Percentiles rank a stretch among this genome's conserved stretches.
Evolutionary conservation across 2,888 invertebrate genomes (phyloP).

Genomic region (Celastrina argiolus): DNA sequence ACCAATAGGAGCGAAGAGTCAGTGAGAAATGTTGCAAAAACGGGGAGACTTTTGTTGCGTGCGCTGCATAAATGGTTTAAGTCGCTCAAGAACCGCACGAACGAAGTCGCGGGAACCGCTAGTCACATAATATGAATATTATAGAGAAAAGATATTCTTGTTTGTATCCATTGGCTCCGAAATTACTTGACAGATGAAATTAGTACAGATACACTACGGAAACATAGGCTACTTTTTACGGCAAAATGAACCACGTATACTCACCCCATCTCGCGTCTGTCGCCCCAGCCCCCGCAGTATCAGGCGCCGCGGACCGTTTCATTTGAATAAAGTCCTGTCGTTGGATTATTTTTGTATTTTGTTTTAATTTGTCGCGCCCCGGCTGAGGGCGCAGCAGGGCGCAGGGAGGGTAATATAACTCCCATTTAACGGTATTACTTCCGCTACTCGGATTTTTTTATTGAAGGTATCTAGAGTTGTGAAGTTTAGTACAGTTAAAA

Average conservation of each 20-base stretch:
- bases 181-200: no score
- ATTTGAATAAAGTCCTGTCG: conserved; percentile 16
- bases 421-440: not conserved
- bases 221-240: not conserved
- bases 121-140: no score
- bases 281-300: not conserved
- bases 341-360: conserved; percentile 14
- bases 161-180: no score
- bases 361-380: conserved; percentile 12
- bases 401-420: conserved; percentile 13
- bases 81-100: no score
- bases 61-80: no score
- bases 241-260: not conserved
- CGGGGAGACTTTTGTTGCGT: no score
- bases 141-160: no score
- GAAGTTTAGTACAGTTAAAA: not conserved
- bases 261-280: not conserved
- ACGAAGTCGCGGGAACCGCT: no score
- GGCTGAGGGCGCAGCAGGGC: not conserved
- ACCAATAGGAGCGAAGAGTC: no score
- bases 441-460: not conserved
- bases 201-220: no score
- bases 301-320: conserved; percentile 2
- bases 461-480: not conserved
- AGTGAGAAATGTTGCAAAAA: no score